Evolutionary conservation across 2,888 invertebrate species (phyloP), one percentile per base, ranked within the genome.

Genomic region (Andricus curvator): DNA sequence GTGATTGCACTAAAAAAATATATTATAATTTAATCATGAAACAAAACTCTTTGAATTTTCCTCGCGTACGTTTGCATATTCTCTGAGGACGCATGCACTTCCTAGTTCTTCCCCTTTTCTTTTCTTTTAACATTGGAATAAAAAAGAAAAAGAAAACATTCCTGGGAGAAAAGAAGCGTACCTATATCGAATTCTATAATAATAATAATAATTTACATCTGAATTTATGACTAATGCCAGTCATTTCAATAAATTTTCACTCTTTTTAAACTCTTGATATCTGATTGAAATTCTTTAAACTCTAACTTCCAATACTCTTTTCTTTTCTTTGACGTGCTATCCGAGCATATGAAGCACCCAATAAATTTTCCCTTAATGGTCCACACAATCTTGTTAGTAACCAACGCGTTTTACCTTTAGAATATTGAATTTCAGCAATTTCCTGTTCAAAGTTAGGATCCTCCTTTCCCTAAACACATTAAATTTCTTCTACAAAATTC

Each of bases 321-420:
- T 15, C 48, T 70, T 70, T 70, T 25, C 68, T 70, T 44, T 70
- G 8, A 29, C 29, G 51, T 48, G 29, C 25, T 20, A 25, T 17
- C 48, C 48, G 25, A 68, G 48, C 48, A 70, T 48, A 29, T 33
- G 33, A 70, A 70, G 68, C 48, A 29, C 48, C 51, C 20, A 51
- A 70, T 70, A 70, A 29, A 70, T 70, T 70, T 70, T 9, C 20
- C 22, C 68, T 51, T 70, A 29, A 70, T 70, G 68, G 29, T 70
- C 29, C 22, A 25, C 68, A 70, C 29, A 70, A 70, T 70, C 48
- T 51, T 29, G 20, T 70, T 51, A 51, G 48, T 70, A 25, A 29
- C 51, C 51, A 70, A 67, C 25, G 25, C 22, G 25, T 48, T 20
- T 17, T 29, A 70, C 68, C 68, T 51, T 20, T 20, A 44, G 51